Base-by-base conservation (phyloP, 2,797 vertebrate genomes). In the Pangasius mekongensis region DNA sequence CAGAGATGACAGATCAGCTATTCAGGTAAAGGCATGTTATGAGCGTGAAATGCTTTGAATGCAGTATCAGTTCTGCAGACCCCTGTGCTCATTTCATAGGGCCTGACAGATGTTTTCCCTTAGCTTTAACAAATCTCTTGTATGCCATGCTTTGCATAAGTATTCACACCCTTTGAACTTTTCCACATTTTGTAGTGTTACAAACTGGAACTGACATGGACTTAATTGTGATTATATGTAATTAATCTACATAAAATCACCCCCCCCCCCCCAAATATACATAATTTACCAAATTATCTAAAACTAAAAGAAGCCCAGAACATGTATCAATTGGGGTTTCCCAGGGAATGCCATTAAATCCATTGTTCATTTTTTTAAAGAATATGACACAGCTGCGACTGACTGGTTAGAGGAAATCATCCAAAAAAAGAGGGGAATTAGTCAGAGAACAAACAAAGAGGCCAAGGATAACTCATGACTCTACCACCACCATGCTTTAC, bases 1-100 rank as follows among this genome's bases (percentile, higher is more conserved):
- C 47, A 20, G 47, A 71, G 36, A 54, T 39, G 49, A 81, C 49
- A 87, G 22, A 84, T 5, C 71, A 56, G 83, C 62, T 73, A 60
- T 85, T 77, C 58, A 84, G 82, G 60, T 78, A 60, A 67, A 78
- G 73, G 18, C 60, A 47, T 36, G 11, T 30, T 56, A 33, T 20
- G 13, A 27, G n/a, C 0, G 2, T 56, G 5, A 62, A 14, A 16
- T 52, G 27, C 18, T 67, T 39, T 66, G 30, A 66, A 78, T 52
- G 3, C 22, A 2, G 3, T 49, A 82, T 82, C 56, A 22, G 30
- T 20, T 22, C 16, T 49, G 49, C 49, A 24, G 20, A 27, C 36
- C 22, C 11, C 14, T 43, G 24, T 47, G 24, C 22, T 83, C 22
- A 47, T 81, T 39, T 60, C 22, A 81, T 27, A 24, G 18, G 4